phyloP scores from a whole-genome alignment of 2,113 vertebrate species.

The Oostethus manadensis region DNA sequence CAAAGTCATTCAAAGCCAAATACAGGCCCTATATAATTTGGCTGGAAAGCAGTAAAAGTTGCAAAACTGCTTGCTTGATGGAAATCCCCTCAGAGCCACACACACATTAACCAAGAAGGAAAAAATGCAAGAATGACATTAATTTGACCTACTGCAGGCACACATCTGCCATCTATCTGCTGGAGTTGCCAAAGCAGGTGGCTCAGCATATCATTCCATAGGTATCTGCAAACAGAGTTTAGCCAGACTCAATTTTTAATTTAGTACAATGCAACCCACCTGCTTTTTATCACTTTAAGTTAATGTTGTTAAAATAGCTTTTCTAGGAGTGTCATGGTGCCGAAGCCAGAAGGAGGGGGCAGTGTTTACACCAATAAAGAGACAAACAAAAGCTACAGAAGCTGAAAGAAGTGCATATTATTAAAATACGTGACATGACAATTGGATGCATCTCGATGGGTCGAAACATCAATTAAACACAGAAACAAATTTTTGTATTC shows the following conservation, averaged over 20 bases:
- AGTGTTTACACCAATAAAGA: too few species aligned
- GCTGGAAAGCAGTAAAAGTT: constrained; percentile 50
- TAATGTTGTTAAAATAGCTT: too few species aligned
- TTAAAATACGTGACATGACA: too few species aligned
- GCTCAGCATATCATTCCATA: constrained; percentile 4
- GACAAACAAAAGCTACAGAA: too few species aligned
- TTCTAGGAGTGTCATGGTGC: too few species aligned
- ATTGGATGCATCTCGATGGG: too few species aligned
- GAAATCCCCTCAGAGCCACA: constrained; percentile 31
- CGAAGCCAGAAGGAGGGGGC: too few species aligned
- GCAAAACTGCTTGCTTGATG: constrained; percentile 36
- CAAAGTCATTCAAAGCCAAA: constrained; percentile 41
- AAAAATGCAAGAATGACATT: constrained; percentile 15
- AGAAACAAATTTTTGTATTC: too few species aligned
- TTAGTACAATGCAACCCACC: too few species aligned
- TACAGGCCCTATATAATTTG: constrained; percentile 60
- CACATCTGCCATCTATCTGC: constrained; percentile 2
- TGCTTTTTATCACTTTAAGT: too few species aligned
- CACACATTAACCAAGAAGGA: constrained; percentile 9
- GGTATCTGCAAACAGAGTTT: constrained; percentile 3
- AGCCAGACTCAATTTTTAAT: not conserved
- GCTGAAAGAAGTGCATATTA: too few species aligned
- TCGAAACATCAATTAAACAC: too few species aligned
- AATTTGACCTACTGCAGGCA: constrained; percentile 6
- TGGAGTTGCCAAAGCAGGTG: constrained; percentile 7